A percentile compares a stretch with the other conserved stretches of the same genome.
Evolutionary conservation across 1,140 invertebrate genomes (phyloP).

Genomic region (Apolygus lucorum): DNA sequence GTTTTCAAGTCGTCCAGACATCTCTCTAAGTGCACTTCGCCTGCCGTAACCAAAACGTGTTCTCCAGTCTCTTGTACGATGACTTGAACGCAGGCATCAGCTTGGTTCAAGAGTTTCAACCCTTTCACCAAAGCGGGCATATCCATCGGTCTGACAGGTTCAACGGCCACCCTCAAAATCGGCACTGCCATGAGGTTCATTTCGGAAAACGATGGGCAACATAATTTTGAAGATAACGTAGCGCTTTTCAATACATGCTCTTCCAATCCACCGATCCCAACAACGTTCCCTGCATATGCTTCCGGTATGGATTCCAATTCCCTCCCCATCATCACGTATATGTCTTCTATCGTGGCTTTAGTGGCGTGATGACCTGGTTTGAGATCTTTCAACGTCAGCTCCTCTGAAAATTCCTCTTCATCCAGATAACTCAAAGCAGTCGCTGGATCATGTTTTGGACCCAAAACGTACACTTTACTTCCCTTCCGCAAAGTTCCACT

Average conservation of each 20-base stretch:
- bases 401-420: slow-evolving; percentile 44
- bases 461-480: slow-evolving; percentile 65
- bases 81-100: slow-evolving; percentile 85
- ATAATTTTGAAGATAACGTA: slow-evolving; percentile 73
- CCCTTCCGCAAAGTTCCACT: slow-evolving; percentile 76
- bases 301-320: slow-evolving; percentile 73
- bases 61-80: slow-evolving; percentile 89
- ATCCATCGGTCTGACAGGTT: slow-evolving; percentile 74
- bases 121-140: slow-evolving; percentile 67
- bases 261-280: slow-evolving; percentile 80
- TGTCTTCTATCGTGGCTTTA: slow-evolving; percentile 51
- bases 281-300: slow-evolving; percentile 81
- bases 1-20: slow-evolving; percentile 77
- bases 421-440: slow-evolving; percentile 45
- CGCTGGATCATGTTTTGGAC: slow-evolving; percentile 80
- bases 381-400: slow-evolving; percentile 55
- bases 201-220: slow-evolving; percentile 84
- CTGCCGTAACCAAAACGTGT: slow-evolving; percentile 90
- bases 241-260: slow-evolving; percentile 82
- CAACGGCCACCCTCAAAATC: slow-evolving; percentile 90
- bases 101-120: slow-evolving; percentile 75
- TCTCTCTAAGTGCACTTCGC: slow-evolving; percentile 94
- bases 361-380: slow-evolving; percentile 54
- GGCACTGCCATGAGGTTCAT: slow-evolving; percentile 70
- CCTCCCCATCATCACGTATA: slow-evolving; percentile 90